phyloP scores from a whole-genome alignment of 2,888 invertebrate genomes.

The Seira musarum region DNA sequence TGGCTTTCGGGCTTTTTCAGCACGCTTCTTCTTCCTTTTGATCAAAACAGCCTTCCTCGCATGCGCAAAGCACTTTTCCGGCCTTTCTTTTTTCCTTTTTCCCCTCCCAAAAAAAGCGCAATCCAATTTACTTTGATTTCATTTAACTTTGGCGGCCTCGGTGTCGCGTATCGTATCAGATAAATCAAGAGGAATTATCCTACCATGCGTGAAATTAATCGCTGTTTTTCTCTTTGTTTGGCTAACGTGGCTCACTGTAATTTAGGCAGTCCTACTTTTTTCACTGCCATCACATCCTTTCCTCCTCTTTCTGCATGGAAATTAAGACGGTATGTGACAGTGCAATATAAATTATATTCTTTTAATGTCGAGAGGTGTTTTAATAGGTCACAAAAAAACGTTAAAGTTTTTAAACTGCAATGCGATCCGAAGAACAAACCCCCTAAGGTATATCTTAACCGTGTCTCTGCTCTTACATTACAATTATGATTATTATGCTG shows the following conservation, averaged over 20 bases:
- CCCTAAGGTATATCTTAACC: no score
- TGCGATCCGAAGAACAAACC: no score
- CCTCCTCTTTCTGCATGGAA: slow-evolving; percentile 29
- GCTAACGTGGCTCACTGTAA: slow-evolving; percentile 11
- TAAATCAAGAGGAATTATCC: not conserved
- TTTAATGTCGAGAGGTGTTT: slow-evolving; percentile 26
- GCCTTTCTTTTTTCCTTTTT: not conserved
- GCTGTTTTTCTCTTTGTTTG: slow-evolving; percentile 29
- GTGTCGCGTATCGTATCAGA: not conserved
- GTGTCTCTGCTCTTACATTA: not conserved
- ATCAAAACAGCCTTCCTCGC: no score
- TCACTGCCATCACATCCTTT: slow-evolving; percentile 13
- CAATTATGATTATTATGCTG: not conserved
- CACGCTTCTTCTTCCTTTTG: not conserved
- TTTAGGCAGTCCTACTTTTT: slow-evolving; percentile 5
- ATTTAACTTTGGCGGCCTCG: not conserved
- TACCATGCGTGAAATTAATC: slow-evolving; percentile 42
- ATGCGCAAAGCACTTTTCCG: not conserved
- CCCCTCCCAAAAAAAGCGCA: slow-evolving; percentile 5
- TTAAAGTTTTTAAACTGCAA: not conserved
- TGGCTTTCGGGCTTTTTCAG: not conserved
- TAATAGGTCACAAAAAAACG: slow-evolving; percentile 36
- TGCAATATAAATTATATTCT: slow-evolving; percentile 31
- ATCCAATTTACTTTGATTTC: slow-evolving; percentile 3
- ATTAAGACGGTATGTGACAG: slow-evolving; percentile 37